phyloP scores from a whole-genome alignment of 2,113 vertebrate species.

The Ifrita kowaldi region DNA sequence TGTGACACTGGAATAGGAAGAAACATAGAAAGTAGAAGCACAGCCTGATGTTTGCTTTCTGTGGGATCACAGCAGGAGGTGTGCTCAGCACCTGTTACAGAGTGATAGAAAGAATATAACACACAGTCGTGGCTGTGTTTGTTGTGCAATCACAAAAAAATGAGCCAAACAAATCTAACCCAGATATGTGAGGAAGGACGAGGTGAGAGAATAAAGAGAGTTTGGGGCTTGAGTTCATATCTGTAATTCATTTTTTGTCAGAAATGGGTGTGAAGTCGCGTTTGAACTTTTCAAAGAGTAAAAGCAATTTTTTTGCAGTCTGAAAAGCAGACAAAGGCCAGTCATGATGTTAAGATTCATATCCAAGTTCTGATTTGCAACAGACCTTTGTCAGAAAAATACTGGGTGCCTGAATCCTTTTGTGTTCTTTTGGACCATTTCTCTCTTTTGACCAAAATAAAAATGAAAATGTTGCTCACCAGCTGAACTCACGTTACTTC shows the following conservation, averaged over 20 bases:
- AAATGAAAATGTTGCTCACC: background rate
- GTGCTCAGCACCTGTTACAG: background rate
- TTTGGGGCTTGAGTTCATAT: background rate
- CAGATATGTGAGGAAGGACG: background rate
- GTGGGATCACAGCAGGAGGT: background rate
- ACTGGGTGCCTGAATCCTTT: background rate
- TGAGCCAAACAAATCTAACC: background rate
- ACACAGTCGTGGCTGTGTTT: background rate
- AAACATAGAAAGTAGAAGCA: background rate
- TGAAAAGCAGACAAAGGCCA: background rate
- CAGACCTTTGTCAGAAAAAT: background rate
- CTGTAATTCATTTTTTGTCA: background rate
- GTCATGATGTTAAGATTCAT: background rate
- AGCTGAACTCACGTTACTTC: background rate
- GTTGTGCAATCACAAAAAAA: background rate
- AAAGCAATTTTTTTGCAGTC: background rate
- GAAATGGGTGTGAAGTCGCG: background rate
- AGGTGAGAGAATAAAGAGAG: background rate
- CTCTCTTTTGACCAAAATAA: background rate
- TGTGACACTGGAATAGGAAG: background rate
- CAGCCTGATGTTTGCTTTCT: background rate
- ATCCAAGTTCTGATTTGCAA: accelerated
- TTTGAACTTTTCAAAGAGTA: background rate
- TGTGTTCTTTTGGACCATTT: background rate
- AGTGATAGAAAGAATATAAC: background rate